Evolutionary conservation across 2,113 vertebrate species (phyloP).

Genomic region (Tapirus terrestris): DNA sequence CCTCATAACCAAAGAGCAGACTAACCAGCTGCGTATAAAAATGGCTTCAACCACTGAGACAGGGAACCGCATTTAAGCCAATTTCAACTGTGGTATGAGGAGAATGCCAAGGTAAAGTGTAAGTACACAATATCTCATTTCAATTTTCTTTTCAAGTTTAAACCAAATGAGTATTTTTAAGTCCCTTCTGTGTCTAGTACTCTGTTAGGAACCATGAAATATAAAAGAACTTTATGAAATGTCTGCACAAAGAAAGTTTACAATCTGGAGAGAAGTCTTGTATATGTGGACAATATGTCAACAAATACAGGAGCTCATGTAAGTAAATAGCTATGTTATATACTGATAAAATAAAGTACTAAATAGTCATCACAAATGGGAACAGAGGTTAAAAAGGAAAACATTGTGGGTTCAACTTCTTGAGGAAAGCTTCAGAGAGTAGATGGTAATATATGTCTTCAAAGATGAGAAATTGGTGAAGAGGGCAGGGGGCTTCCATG

Average conservation of each 20-base stretch:
- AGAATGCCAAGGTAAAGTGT: neutral
- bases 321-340: neutral
- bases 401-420: neutral
- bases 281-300: neutral
- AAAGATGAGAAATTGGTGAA: neutral
- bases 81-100: neutral
- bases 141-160: neutral
- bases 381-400: neutral
- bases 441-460: neutral
- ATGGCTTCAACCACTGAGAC: accelerated
- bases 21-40: neutral
- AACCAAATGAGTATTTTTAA: neutral
- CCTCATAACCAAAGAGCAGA: neutral
- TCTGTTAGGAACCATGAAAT: neutral
- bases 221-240: neutral
- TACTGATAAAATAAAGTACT: neutral
- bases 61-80: neutral
- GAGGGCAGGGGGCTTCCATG: neutral
- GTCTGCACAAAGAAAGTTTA: neutral
- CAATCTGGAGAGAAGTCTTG: neutral
- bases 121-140: neutral
- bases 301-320: neutral
- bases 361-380: neutral
- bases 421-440: neutral
- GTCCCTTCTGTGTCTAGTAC: neutral